Percentiles rank a stretch among this genome's conserved stretches.
These are phyloP conservation scores for Phalacrocorax brasilianus DNA, from an alignment of 2,113 vertebrate species.

Conservation along the genomic window DNA sequence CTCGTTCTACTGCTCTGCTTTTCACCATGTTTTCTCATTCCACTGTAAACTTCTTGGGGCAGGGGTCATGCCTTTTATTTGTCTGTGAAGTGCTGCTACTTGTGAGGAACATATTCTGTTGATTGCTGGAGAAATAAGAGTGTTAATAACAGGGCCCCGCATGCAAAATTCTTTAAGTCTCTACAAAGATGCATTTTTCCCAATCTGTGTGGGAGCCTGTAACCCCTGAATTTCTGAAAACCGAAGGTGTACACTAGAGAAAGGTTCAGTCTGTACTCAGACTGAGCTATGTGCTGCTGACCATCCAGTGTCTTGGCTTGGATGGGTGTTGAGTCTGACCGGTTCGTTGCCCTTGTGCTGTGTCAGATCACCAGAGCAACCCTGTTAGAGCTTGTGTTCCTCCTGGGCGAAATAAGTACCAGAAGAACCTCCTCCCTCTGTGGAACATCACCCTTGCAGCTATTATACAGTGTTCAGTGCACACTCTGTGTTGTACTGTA, in stretches of 20 bases:
- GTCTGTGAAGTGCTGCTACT: not conserved
- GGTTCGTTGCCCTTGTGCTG: not conserved
- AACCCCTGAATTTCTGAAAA: not conserved
- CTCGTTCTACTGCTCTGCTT: not conserved
- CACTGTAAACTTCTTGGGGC: not conserved
- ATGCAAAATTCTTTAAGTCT: not conserved
- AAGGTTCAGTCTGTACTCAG: not conserved
- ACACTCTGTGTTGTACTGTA: not conserved
- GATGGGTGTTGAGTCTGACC: not conserved
- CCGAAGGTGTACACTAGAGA: accelerated
- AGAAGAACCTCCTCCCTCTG: not conserved
- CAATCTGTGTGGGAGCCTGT: not conserved
- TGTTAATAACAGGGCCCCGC: not conserved
- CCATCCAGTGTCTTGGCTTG: accelerated
- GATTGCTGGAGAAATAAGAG: not conserved
- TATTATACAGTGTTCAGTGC: not conserved
- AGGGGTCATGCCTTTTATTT: not conserved
- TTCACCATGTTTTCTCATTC: not conserved
- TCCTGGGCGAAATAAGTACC: not conserved
- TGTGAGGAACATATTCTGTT: not conserved
- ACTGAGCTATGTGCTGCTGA: not conserved
- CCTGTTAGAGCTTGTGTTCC: not conserved
- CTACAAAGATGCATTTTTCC: not conserved
- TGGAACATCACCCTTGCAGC: not conserved
- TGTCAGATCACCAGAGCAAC: not conserved